Percentiles rank a stretch among this genome's conserved stretches.
Conservation (phyloP, 2,888 invertebrate genomes). For the Lathronympha strigana region DNA sequence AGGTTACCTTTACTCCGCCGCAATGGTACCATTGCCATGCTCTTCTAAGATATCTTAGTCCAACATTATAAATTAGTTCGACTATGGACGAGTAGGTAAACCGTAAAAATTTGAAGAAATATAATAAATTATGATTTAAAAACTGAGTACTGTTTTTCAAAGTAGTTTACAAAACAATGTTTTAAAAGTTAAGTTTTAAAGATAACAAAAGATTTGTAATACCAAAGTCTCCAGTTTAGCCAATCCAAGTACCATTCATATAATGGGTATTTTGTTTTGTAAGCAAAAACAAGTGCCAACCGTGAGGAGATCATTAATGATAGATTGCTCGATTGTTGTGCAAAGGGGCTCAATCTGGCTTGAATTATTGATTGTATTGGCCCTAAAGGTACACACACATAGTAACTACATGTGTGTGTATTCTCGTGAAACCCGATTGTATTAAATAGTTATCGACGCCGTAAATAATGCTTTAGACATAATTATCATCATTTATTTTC, state of each 20-base stretch:
- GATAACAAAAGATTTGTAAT: too few species aligned
- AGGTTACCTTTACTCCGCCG: neutral
- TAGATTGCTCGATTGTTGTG: slow-evolving; percentile 20
- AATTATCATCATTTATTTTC: too few species aligned
- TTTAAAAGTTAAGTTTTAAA: too few species aligned
- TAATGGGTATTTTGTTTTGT: slow-evolving; percentile 8
- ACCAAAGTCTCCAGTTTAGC: neutral
- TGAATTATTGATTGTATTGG: slow-evolving; percentile 31
- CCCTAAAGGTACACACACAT: slow-evolving; percentile 2
- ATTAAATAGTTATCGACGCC: slow-evolving; percentile 1
- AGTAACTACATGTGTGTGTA: neutral
- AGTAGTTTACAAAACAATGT: too few species aligned
- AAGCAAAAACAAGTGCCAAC: slow-evolving; percentile 11
- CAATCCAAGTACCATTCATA: neutral
- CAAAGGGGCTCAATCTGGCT: slow-evolving; percentile 30
- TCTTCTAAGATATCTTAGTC: neutral
- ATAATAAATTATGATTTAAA: too few species aligned
- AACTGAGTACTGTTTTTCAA: too few species aligned
- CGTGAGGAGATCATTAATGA: slow-evolving; percentile 13
- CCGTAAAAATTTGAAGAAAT: too few species aligned
- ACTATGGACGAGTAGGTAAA: too few species aligned
- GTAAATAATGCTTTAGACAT: slow-evolving; percentile 4
- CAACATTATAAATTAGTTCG: neutral
- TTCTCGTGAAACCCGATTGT: neutral
- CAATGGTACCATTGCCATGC: neutral